Percentiles rank a stretch among this genome's conserved stretches.
Conservation (phyloP, 1,140 invertebrate species). For the Megalopta genalis region DNA sequence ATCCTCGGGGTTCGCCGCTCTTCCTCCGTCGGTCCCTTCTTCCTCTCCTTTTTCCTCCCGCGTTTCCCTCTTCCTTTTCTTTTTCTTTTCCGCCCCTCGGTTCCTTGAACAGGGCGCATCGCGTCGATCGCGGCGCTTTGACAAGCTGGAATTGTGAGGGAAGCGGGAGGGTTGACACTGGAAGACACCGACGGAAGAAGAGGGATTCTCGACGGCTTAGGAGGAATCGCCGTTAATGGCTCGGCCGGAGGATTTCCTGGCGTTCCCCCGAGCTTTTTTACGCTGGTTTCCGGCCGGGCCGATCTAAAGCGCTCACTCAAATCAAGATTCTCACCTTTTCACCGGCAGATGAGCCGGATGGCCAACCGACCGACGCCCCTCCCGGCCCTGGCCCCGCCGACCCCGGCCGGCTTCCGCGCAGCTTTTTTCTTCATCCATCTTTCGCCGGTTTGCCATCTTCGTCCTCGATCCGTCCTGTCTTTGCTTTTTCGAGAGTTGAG, state of each 20-base stretch:
- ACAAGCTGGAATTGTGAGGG: slow-evolving; percentile 36
- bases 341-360: slow-evolving; percentile 51
- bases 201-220: slow-evolving; percentile 65
- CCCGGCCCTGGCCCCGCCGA: not conserved
- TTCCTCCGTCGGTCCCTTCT: not conserved
- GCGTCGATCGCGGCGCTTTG: slow-evolving; percentile 11
- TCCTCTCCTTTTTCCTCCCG: not conserved
- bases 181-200: slow-evolving; percentile 49
- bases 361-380: slow-evolving; percentile 1
- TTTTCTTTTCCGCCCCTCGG: not conserved
- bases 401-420: too few relatives aligned
- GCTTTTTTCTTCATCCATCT: slow-evolving; percentile 5
- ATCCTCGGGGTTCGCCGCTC: too few relatives aligned
- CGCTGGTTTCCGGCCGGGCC: slow-evolving; percentile 49
- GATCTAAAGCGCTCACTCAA: slow-evolving; percentile 64
- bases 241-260: slow-evolving; percentile 69
- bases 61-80: too few relatives aligned
- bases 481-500: slow-evolving; percentile 33
- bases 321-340: slow-evolving; percentile 71
- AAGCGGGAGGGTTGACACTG: slow-evolving; percentile 45
- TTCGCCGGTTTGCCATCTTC: not conserved
- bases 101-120: not conserved
- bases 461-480: slow-evolving; percentile 28
- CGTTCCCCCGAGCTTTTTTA: slow-evolving; percentile 59
- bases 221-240: slow-evolving; percentile 71